These are phyloP conservation scores for Perca fluviatilis DNA, from an alignment of 2,113 vertebrate genomes.

Conservation along the genomic window DNA sequence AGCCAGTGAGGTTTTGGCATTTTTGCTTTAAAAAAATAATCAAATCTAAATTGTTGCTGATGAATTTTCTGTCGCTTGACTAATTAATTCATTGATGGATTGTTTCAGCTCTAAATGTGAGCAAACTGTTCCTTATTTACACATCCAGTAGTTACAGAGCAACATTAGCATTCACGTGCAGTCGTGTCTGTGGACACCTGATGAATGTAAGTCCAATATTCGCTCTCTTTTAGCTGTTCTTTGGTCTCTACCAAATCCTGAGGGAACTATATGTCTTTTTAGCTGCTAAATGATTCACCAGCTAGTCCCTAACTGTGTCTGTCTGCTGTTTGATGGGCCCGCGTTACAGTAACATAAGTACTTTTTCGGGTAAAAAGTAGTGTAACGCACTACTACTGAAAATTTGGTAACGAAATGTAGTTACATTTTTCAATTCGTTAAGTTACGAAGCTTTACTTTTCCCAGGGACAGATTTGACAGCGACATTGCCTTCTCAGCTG, in stretches of 20 bases:
- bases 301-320: neutral
- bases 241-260: neutral
- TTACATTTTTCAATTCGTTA: no score
- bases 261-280: neutral
- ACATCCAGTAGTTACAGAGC: neutral
- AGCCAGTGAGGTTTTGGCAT: neutral
- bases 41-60: neutral
- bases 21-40: neutral
- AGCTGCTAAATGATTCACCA: neutral
- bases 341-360: no score
- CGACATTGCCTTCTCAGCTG: no score
- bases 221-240: neutral
- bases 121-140: neutral
- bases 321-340: neutral
- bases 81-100: neutral
- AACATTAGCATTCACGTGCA: constrained; percentile 3
- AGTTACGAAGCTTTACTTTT: no score
- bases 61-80: neutral
- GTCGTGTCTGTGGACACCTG: neutral
- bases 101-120: neutral
- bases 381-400: no score
- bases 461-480: no score
- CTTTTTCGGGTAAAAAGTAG: no score
- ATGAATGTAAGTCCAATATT: neutral
- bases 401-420: no score